Evolutionary conservation across 1,140 invertebrate genomes (phyloP).

Genomic region (Drosophila nasuta): DNA sequence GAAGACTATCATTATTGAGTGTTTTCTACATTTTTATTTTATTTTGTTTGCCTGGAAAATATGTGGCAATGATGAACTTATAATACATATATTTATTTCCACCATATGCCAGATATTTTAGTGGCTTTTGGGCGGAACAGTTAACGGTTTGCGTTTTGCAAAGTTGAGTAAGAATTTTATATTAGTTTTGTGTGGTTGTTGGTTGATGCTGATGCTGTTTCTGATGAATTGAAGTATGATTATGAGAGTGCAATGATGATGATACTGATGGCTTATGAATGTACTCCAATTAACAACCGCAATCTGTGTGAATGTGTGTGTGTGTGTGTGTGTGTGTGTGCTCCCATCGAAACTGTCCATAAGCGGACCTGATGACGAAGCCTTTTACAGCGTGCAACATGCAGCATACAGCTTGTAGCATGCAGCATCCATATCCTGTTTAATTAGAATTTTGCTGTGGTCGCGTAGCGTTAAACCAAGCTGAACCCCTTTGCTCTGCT

Average conservation of each 20-base stretch:
- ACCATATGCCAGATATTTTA: no score
- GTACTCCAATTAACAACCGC: slow-evolving; percentile 36
- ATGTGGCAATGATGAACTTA: no score
- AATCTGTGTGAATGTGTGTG: not conserved
- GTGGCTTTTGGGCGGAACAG: no score
- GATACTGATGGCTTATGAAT: slow-evolving; percentile 30
- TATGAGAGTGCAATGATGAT: slow-evolving; percentile 2
- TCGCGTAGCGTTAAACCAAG: slow-evolving; percentile 77
- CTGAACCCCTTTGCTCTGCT: slow-evolving; percentile 22
- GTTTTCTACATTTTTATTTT: no score
- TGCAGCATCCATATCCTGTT: slow-evolving; percentile 73
- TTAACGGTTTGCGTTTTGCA: not conserved
- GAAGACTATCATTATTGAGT: no score
- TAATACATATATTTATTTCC: no score
- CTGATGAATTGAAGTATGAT: slow-evolving; percentile 9
- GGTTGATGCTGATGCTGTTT: not conserved
- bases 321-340: slow-evolving; percentile 8
- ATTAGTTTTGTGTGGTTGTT: slow-evolving; percentile 4
- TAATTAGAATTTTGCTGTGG: slow-evolving; percentile 83
- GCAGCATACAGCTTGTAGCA: not conserved
- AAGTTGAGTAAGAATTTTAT: slow-evolving; percentile 2
- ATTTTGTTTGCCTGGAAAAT: no score
- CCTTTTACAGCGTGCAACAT: slow-evolving; percentile 55
- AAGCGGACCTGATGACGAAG: slow-evolving; percentile 31
- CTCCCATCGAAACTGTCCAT: slow-evolving; percentile 21